phyloP scores from a whole-genome alignment of 2,888 invertebrate genomes.

The Cataglyphis albicans region DNA sequence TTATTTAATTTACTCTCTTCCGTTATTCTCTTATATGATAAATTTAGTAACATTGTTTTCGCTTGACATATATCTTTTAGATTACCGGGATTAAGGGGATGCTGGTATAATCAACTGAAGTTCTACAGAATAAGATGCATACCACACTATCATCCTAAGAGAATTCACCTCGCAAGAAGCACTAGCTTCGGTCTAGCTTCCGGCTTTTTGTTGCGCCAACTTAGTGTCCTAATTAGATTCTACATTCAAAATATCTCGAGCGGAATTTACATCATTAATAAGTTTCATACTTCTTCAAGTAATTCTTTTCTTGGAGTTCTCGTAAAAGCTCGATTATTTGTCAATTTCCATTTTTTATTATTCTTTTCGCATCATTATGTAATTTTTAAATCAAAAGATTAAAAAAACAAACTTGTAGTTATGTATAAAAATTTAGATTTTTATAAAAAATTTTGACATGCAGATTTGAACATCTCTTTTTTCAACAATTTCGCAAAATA shows the following conservation, averaged over 20 bases:
- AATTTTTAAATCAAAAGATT: not conserved
- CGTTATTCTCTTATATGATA: not conserved
- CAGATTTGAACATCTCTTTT: not conserved
- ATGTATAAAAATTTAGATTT: not conserved
- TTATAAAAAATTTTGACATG: not conserved
- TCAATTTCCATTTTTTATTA: not conserved
- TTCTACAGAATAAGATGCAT: constrained; percentile 10
- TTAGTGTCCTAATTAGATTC: constrained; percentile 44
- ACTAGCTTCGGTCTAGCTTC: not conserved
- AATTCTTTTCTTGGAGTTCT: not conserved
- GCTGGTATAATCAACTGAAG: not conserved
- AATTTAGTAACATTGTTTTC: not conserved
- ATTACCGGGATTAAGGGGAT: constrained; percentile 6
- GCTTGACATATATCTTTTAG: not conserved
- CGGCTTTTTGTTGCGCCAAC: constrained; percentile 38
- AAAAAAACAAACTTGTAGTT: not conserved
- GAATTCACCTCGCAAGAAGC: constrained; percentile 3
- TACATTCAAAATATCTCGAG: constrained; percentile 40
- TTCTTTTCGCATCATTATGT: not conserved
- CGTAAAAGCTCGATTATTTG: not conserved
- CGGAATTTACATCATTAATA: constrained; percentile 34
- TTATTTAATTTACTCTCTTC: not conserved
- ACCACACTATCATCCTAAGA: constrained; percentile 17
- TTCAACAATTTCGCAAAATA: too few species aligned
- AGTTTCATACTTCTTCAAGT: constrained; percentile 5